phyloP scores from a whole-genome alignment of 2,113 vertebrate genomes.

The Oreochromis aureus region DNA sequence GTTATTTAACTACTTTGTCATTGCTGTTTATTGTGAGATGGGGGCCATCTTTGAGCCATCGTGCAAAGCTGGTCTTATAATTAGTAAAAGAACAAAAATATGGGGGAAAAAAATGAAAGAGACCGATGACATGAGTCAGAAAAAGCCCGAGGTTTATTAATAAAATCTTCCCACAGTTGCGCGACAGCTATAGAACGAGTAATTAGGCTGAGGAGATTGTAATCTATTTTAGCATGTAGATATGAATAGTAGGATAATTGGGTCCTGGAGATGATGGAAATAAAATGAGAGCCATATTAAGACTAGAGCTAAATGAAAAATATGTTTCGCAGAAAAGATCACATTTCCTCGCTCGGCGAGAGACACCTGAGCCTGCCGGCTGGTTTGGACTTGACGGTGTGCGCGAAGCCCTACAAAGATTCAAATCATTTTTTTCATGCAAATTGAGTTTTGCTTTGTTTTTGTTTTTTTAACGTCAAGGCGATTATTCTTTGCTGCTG shows the following conservation, averaged over 20 bases:
- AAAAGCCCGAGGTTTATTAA: slow-evolving; percentile 16
- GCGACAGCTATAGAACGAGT: slow-evolving; percentile 25
- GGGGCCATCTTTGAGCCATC: background rate
- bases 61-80: background rate
- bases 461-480: background rate
- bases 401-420: background rate
- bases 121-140: background rate
- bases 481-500: background rate
- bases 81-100: background rate
- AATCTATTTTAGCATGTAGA: slow-evolving; percentile 54
- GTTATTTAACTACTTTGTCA: background rate
- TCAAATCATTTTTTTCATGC: background rate
- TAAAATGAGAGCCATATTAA: slow-evolving; percentile 26
- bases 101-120: accelerated
- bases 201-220: slow-evolving; percentile 57
- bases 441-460: background rate
- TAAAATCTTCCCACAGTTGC: slow-evolving; percentile 21
- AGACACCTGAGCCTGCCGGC: background rate
- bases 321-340: background rate
- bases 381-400: background rate
- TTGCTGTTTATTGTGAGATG: background rate
- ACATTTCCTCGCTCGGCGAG: background rate
- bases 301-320: slow-evolving; percentile 14
- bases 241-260: slow-evolving; percentile 57
- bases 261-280: slow-evolving; percentile 18